phyloP scores from a whole-genome alignment of 2,888 invertebrate species.

The Branchellion lobata region DNA sequence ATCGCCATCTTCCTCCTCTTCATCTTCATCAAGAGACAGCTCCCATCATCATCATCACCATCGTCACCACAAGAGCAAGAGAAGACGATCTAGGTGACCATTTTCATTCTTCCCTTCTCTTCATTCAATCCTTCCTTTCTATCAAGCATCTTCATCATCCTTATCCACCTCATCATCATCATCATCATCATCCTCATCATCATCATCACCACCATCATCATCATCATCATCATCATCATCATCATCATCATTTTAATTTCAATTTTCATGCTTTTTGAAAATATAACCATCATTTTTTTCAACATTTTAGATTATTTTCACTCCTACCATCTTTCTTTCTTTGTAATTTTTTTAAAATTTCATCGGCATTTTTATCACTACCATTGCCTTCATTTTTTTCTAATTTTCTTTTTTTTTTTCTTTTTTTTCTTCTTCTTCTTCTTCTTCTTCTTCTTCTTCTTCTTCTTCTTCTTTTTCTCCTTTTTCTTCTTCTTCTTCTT shows the following conservation, averaged over 20 bases:
- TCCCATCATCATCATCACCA: background rate
- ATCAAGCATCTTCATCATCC: too few species aligned
- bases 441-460: background rate
- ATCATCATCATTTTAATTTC: conserved; percentile 20
- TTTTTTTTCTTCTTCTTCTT: background rate
- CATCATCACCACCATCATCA: conserved; percentile 26
- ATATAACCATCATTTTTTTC: too few species aligned
- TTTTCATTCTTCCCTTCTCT: background rate
- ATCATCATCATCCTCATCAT: conserved; percentile 7
- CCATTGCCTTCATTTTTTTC: conserved; percentile 30
- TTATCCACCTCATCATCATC: conserved; percentile 1
- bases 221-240: background rate
- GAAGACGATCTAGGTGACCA: conserved; percentile 1
- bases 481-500: too few species aligned
- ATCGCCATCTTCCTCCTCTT: background rate
- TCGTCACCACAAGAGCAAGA: background rate
- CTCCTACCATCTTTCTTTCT: background rate
- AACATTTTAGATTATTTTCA: too few species aligned
- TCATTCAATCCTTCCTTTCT: background rate
- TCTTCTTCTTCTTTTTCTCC: background rate
- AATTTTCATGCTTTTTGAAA: too few species aligned
- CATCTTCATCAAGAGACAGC: background rate
- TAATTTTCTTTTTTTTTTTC: too few species aligned
- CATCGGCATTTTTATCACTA: conserved; percentile 36
- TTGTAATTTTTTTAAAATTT: background rate